Percentiles rank a stretch among this genome's conserved stretches.
Evolutionary conservation across 2,888 invertebrate species (phyloP).

Genomic region (Dryadula phaetusa): DNA sequence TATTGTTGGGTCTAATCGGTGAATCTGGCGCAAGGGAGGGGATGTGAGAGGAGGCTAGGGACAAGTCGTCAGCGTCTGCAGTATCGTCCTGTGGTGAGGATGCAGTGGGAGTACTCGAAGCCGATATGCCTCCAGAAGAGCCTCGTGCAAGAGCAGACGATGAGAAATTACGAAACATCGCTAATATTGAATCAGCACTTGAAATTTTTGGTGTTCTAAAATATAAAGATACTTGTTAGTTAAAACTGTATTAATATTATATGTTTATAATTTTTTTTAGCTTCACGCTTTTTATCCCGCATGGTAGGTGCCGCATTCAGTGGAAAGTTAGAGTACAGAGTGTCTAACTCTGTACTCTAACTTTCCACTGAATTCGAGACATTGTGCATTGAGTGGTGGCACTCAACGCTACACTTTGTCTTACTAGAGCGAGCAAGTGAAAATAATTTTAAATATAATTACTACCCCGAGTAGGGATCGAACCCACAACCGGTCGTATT

Average conservation of each 20-base stretch:
- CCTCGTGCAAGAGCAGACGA: conserved; percentile 82
- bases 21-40: conserved; percentile 86
- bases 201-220: conserved; percentile 86
- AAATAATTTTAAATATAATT: no score
- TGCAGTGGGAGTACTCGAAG: conserved; percentile 89
- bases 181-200: conserved; percentile 91
- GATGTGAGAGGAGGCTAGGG: conserved; percentile 86
- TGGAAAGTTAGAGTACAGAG: no score
- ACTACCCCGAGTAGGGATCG: no score
- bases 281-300: no score
- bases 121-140: conserved; percentile 86
- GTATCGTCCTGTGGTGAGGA: conserved; percentile 90
- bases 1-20: conserved; percentile 79
- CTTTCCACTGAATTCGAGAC: no score
- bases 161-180: conserved; percentile 91
- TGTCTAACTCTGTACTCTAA: no score
- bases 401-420: no score
- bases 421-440: no score
- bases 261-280: no score
- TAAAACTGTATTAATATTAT: conserved; percentile 7
- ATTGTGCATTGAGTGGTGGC: no score
- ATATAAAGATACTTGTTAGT: conserved; percentile 54
- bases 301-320: no score
- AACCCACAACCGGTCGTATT: no score
- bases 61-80: conserved; percentile 88